These are phyloP conservation scores for Anas bernieri DNA, from an alignment of 2,797 vertebrate genomes.

Conservation along the genomic window DNA sequence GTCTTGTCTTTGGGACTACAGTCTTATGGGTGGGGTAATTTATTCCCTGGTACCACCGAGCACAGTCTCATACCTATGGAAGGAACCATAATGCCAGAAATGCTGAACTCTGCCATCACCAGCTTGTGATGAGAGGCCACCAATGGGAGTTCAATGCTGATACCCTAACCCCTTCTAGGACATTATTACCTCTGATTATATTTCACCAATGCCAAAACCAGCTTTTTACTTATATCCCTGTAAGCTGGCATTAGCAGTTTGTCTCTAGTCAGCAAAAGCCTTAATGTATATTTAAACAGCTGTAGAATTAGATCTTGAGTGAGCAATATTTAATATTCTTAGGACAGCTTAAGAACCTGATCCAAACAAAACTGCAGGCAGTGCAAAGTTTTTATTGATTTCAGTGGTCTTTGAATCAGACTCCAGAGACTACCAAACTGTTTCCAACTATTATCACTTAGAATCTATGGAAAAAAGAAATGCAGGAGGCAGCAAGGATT, in stretches of 20 bases:
- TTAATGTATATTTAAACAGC: constrained; percentile 63
- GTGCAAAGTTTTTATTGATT: constrained; percentile 38
- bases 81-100: not conserved
- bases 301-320: constrained; percentile 11
- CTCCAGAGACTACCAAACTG: not conserved
- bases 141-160: not conserved
- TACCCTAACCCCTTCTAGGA: not conserved
- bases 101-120: not conserved
- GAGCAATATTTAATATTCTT: constrained; percentile 52
- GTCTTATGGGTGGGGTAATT: not conserved
- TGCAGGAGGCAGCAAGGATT: rapidly evolving
- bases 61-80: not conserved
- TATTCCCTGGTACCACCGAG: not conserved
- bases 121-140: not conserved
- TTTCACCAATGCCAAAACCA: not conserved
- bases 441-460: not conserved
- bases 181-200: not conserved
- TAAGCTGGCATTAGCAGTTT: constrained; percentile 13
- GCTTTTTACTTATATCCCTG: not conserved
- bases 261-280: constrained; percentile 38
- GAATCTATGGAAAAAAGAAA: not conserved
- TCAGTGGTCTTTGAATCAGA: constrained; percentile 3
- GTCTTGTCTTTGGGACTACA: not conserved
- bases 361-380: constrained; percentile 36
- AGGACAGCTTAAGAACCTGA: constrained; percentile 15